A percentile compares a stretch with the other conserved stretches of the same genome.
Conservation (phyloP, 2,888 invertebrate genomes). For the Conops quadrifasciatus region DNA sequence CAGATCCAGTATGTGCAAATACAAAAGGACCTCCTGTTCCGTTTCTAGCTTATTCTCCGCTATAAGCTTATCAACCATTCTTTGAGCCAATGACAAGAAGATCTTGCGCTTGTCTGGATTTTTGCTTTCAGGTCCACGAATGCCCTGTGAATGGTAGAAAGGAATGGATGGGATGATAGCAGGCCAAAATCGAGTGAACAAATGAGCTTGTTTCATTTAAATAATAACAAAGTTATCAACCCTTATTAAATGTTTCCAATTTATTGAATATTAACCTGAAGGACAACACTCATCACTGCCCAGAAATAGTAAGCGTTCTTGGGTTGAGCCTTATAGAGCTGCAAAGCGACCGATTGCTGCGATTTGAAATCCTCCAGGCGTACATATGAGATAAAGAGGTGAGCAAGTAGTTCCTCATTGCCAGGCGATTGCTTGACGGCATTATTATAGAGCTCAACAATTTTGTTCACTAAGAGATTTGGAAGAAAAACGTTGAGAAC, state of each 20-base stretch:
- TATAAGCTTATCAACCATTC: constrained; percentile 92
- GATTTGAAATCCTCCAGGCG: constrained; percentile 87
- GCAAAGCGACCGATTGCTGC: constrained; percentile 90
- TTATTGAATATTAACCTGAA: constrained; percentile 74
- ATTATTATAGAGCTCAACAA: constrained; percentile 88
- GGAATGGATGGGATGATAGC: too few species aligned
- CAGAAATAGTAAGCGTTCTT: constrained; percentile 98
- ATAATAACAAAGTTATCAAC: too few species aligned
- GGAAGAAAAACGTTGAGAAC: background rate
- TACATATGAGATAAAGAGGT: constrained; percentile 96
- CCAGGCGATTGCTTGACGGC: constrained; percentile 85
- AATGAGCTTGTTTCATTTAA: too few species aligned
- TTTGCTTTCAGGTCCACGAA: constrained; percentile 66
- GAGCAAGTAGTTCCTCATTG: constrained; percentile 92
- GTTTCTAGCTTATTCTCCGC: constrained; percentile 88
- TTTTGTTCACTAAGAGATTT: constrained; percentile 77
- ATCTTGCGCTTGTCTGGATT: constrained; percentile 73
- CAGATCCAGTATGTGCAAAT: constrained; percentile 85
- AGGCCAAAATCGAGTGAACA: too few species aligned
- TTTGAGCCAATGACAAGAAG: constrained; percentile 86
- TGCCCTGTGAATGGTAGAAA: constrained; percentile 54
- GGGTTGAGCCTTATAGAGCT: constrained; percentile 87
- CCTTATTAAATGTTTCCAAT: background rate
- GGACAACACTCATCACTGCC: constrained; percentile 96
- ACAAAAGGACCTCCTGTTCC: constrained; percentile 92